phyloP scores from a whole-genome alignment of 2,888 invertebrate genomes.

The Caenorhabditis afra region DNA sequence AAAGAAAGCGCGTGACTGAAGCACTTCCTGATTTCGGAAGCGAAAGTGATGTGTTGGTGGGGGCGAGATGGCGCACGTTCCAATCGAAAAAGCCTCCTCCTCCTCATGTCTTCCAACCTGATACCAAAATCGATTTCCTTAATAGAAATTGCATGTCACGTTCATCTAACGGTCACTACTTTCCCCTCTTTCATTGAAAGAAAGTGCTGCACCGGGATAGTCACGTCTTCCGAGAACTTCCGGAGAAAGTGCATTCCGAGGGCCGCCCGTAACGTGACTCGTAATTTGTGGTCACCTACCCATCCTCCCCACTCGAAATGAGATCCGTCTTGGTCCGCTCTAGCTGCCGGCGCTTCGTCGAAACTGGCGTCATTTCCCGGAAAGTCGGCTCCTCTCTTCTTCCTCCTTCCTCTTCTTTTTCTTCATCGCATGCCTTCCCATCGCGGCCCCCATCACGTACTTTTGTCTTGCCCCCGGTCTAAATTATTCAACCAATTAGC shows the following conservation, averaged over 20 bases:
- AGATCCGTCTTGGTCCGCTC: conserved; percentile 18
- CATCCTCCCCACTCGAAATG: conserved; percentile 5
- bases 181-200: too few relatives aligned
- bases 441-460: conserved; percentile 22
- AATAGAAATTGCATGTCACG: too few relatives aligned
- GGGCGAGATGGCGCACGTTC: too few relatives aligned
- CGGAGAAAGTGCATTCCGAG: conserved; percentile 16
- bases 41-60: neutral
- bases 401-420: conserved; percentile 3
- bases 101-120: too few relatives aligned
- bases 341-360: conserved; percentile 5
- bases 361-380: conserved; percentile 55
- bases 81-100: too few relatives aligned
- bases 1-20: neutral
- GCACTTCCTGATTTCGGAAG: neutral
- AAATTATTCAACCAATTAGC: conserved; percentile 60
- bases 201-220: too few relatives aligned
- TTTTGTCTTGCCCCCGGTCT: conserved; percentile 36
- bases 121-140: too few relatives aligned
- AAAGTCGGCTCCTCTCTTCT: conserved; percentile 41
- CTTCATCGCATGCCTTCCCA: neutral
- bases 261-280: neutral
- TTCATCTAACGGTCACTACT: too few relatives aligned
- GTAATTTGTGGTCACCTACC: conserved; percentile 44
- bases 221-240: conserved; percentile 21